Evolutionary conservation across 1,140 invertebrate genomes (phyloP).

Genomic region (Drosophila miranda): DNA sequence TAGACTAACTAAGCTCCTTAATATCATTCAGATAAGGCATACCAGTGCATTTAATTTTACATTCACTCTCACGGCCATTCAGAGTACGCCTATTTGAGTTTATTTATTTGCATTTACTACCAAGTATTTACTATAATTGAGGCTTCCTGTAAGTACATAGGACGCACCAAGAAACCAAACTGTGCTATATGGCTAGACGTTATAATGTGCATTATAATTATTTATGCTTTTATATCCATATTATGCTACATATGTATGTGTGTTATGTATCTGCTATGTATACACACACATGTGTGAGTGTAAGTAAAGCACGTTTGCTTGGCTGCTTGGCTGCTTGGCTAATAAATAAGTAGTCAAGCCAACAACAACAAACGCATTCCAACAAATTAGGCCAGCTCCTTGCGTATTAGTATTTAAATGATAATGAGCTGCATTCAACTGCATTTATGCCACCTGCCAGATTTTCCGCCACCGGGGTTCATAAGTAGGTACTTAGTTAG

Average conservation of each 20-base stretch:
- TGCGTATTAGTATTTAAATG: constrained; percentile 78
- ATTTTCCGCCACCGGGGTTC: constrained; percentile 8
- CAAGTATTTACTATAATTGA: constrained; percentile 39
- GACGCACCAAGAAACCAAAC: constrained; percentile 21
- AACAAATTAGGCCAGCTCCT: constrained; percentile 72
- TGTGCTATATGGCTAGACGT: constrained; percentile 66
- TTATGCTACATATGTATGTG: constrained; percentile 29
- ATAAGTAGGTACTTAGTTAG: constrained; percentile 50
- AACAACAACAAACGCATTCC: constrained; percentile 29
- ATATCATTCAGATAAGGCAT: too few relatives aligned
- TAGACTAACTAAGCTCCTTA: too few relatives aligned
- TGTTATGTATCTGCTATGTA: constrained; percentile 11
- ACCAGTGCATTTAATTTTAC: too few relatives aligned
- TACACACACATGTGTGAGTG: constrained; percentile 6
- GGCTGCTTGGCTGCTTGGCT: constrained; percentile 36
- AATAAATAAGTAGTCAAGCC: constrained; percentile 53
- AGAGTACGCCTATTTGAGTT: constrained; percentile 3
- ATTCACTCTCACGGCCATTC: constrained; percentile 12
- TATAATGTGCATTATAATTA: constrained; percentile 78
- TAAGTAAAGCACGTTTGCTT: constrained; percentile 41
- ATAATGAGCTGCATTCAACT: constrained; percentile 73
- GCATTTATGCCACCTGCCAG: constrained; percentile 41
- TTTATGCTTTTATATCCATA: constrained; percentile 52
- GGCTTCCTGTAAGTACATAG: constrained; percentile 37
- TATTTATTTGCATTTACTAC: constrained; percentile 40